Percentiles rank a stretch among this genome's conserved stretches.
Evolutionary conservation across 2,888 invertebrate species (phyloP).

Genomic region (Ochropleura plecta): DNA sequence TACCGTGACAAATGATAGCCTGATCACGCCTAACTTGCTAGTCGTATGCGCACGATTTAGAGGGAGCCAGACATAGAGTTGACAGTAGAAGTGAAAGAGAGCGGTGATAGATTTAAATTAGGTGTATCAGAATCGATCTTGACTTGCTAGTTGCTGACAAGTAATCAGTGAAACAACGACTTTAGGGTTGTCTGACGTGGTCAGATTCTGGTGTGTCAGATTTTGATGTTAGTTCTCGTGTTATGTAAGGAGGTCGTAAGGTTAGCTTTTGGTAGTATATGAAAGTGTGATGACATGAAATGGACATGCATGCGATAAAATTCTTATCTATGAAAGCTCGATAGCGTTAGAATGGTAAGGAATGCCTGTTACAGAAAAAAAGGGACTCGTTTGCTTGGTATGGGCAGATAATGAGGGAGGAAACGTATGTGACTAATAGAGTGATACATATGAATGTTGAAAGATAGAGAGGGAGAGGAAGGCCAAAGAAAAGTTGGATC

Average conservation of each 20-base stretch:
- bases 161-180: slow-evolving; percentile 81
- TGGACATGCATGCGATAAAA: too few relatives aligned
- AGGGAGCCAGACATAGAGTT: slow-evolving; percentile 58
- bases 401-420: too few relatives aligned
- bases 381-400: too few relatives aligned
- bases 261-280: slow-evolving; percentile 15
- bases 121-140: slow-evolving; percentile 87
- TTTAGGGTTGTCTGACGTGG: slow-evolving; percentile 57
- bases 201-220: slow-evolving; percentile 32
- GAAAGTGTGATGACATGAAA: slow-evolving; percentile 3
- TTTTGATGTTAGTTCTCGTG: slow-evolving; percentile 30
- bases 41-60: slow-evolving; percentile 69
- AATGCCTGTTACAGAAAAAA: too few relatives aligned
- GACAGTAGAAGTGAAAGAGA: slow-evolving; percentile 63
- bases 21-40: slow-evolving; percentile 70
- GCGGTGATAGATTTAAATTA: slow-evolving; percentile 79
- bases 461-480: too few relatives aligned
- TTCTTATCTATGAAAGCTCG: too few relatives aligned
- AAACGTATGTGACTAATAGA: too few relatives aligned
- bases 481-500: too few relatives aligned
- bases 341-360: too few relatives aligned
- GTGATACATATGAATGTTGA: too few relatives aligned
- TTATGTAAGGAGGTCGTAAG: slow-evolving; percentile 41
- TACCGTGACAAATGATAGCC: slow-evolving; percentile 84
- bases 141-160: slow-evolving; percentile 87